These are phyloP conservation scores for Neocrepidodera transversa DNA, from an alignment of 2,888 invertebrate genomes.

Conservation along the genomic window DNA sequence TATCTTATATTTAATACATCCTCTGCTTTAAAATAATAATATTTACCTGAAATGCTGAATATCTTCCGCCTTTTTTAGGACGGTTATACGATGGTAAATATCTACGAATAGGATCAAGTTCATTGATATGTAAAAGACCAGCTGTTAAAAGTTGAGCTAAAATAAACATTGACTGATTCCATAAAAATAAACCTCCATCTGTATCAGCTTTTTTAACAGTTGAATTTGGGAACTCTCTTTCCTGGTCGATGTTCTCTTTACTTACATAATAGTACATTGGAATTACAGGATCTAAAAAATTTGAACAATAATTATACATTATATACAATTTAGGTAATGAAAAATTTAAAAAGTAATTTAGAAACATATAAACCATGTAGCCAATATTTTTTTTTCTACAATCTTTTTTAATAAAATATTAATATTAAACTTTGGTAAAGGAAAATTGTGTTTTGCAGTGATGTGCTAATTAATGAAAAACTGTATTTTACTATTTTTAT, in stretches of 20 bases:
- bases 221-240: constrained; percentile 70
- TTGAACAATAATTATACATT: background rate
- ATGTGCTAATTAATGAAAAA: no score
- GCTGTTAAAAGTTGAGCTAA: constrained; percentile 91
- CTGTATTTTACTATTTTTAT: no score
- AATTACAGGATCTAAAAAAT: constrained; percentile 77
- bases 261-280: constrained; percentile 94
- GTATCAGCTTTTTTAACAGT: constrained; percentile 54
- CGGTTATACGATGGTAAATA: constrained; percentile 96
- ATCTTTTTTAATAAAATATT: no score
- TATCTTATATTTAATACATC: no score
- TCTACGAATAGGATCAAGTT: constrained; percentile 93
- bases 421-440: no score
- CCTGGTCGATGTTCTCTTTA: constrained; percentile 74
- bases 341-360: background rate
- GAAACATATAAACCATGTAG: no score
- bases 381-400: no score
- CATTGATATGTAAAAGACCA: constrained; percentile 89
- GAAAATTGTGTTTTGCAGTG: no score
- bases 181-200: constrained; percentile 77
- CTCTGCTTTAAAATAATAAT: no score
- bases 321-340: background rate
- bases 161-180: constrained; percentile 97
- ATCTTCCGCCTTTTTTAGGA: constrained; percentile 88
- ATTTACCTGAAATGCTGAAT: constrained; percentile 95